Evolutionary conservation across 1,140 invertebrate species (phyloP), one percentile per base, ranked within the genome.

Genomic region (Halyomorpha halys): DNA sequence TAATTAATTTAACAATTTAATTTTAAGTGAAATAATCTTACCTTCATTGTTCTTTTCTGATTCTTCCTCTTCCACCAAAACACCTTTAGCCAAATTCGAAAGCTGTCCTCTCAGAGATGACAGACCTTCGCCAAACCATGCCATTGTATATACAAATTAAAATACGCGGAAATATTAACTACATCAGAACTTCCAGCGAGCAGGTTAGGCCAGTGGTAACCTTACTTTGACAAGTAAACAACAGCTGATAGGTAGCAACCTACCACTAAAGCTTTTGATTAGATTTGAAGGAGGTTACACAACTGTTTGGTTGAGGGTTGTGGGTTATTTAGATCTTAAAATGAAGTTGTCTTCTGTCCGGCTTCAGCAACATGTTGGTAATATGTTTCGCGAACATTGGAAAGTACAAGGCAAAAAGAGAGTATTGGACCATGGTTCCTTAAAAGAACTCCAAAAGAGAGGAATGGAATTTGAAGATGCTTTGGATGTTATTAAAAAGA

Each of bases 311-410:
- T n/a, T 6, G 34, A 39, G 11, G 13, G 34, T 39, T 39, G 34
- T 39, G 8, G 27, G 4, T 25, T 27, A 30, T 30, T 59, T 25
- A 5, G 2, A n/a, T 23, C 21, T 62, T 23, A 49, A 73, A 74
- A 89, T 89, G 86, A 81, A 80, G 68, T 68, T 86, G 51, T 82
- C 84, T 6, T 74, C 76, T 65, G 72, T 79, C 44, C 72, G 88
- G 62, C 78, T 71, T 30, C 76, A 80, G 59, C 84, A 87, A 69
- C 83, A 88, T 71, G 79, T 87, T 69, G 84, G 79, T 39, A 82
- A 83, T 76, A 80, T 81, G 74, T 81, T 83, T 61, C 83, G 81
- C 71, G 80, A 76, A 61, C 77, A 86, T 72, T 89, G 87, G 87
- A 71, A 78, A 62, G 64, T 79, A 9, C 80, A 85, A 73, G 79